These are phyloP conservation scores for Fratercula arctica DNA, from an alignment of 2,797 vertebrate genomes.

Conservation along the genomic window DNA sequence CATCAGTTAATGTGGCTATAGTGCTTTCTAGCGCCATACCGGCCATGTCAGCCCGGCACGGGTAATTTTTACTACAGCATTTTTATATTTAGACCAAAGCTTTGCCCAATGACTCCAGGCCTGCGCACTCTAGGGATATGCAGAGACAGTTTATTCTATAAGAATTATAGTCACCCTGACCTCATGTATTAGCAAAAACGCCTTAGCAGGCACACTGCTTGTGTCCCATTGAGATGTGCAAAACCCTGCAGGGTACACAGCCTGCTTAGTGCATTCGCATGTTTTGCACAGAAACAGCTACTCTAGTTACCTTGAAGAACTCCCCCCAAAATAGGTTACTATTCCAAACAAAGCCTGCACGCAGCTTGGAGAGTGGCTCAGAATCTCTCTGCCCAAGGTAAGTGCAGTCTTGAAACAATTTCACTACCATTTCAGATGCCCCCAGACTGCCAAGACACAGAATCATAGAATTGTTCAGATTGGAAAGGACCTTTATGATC, in stretches of 20 bases:
- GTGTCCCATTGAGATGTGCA: neutral
- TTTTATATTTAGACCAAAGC: neutral
- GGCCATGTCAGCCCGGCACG: neutral
- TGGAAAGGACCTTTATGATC: neutral
- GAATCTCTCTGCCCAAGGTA: neutral
- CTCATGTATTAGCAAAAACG: neutral
- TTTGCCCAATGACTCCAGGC: neutral
- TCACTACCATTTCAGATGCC: neutral
- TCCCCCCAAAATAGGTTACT: neutral
- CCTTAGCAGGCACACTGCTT: neutral
- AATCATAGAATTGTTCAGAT: neutral
- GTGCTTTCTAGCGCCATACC: neutral
- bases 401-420: neutral
- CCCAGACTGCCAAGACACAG: accelerated
- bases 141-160: neutral
- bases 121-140: neutral
- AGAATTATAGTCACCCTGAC: neutral
- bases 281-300: neutral
- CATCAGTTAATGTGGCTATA: neutral
- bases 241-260: neutral
- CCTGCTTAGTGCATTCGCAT: neutral
- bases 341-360: neutral
- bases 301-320: neutral
- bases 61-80: neutral
- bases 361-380: neutral